A percentile compares a stretch with the other conserved stretches of the same genome.
phyloP scores from a whole-genome alignment of 2,797 vertebrate species.

The Sylvilagus floridanus region DNA sequence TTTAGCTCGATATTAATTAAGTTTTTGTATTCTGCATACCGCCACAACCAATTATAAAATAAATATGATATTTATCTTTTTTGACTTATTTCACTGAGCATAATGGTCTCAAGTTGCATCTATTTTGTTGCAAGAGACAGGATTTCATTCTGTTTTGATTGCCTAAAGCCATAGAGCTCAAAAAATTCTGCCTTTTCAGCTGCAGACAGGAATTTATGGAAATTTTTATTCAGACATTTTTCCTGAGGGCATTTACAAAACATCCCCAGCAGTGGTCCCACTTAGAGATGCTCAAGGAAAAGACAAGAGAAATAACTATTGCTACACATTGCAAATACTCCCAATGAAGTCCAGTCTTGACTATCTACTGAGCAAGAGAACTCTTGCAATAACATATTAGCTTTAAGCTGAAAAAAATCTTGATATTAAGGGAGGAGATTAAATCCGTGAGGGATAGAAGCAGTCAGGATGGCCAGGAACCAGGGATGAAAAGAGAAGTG shows the following conservation, averaged over 20 bases:
- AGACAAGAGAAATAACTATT: constrained; percentile 14
- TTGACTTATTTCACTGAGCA: too few relatives aligned
- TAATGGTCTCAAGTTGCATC: too few relatives aligned
- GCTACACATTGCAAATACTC: background rate
- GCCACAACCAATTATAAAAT: too few relatives aligned
- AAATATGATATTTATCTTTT: too few relatives aligned
- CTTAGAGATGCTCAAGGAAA: constrained; percentile 18
- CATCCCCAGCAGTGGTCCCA: constrained; percentile 6
- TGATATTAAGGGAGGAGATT: background rate
- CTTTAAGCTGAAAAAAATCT: background rate
- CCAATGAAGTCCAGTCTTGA: background rate
- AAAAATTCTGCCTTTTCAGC: constrained; percentile 52
- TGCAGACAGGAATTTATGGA: constrained; percentile 57
- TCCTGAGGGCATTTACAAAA: constrained; percentile 59
- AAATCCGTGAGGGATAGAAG: background rate
- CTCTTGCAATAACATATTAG: background rate
- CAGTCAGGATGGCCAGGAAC: background rate
- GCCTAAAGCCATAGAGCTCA: background rate
- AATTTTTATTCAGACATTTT: constrained; percentile 66
- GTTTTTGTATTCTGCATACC: too few relatives aligned
- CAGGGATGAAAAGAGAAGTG: background rate
- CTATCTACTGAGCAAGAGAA: background rate
- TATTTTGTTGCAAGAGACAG: too few relatives aligned
- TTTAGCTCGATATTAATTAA: too few relatives aligned
- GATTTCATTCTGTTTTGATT: constrained; percentile 24